phyloP scores from a whole-genome alignment of 1,140 invertebrate genomes.

The Onthophagus taurus region DNA sequence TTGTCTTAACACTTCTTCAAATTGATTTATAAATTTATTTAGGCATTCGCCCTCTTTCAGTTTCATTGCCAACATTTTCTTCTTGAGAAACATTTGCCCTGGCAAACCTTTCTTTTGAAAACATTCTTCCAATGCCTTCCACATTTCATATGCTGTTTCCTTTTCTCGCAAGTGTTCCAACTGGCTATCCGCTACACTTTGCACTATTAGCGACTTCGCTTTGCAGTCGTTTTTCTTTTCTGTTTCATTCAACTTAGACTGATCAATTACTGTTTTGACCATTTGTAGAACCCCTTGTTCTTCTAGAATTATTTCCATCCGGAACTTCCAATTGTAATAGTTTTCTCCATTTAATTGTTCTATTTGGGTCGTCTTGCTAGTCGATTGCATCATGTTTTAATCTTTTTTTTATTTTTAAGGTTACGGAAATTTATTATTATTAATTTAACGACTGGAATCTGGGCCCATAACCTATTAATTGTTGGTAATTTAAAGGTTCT shows the following conservation, averaged over 20 bases:
- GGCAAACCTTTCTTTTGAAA: constrained; percentile 18
- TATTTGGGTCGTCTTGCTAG: no score
- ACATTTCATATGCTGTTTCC: constrained; percentile 15
- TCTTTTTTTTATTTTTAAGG: no score
- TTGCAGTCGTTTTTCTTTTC: constrained; percentile 5
- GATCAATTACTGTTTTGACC: constrained; percentile 7
- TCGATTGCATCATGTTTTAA: no score
- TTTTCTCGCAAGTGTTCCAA: constrained; percentile 11
- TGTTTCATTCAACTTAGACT: background rate
- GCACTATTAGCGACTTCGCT: constrained; percentile 13
- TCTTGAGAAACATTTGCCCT: constrained; percentile 15
- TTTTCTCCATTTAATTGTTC: constrained; percentile 10
- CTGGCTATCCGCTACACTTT: constrained; percentile 15
- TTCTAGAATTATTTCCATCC: constrained; percentile 14
- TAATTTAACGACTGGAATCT: no score
- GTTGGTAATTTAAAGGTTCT: no score
- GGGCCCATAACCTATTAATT: no score
- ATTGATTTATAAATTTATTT: constrained; percentile 16
- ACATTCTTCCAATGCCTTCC: constrained; percentile 12
- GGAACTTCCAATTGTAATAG: constrained; percentile 16
- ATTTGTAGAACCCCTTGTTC: constrained; percentile 14
- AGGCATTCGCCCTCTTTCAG: constrained; percentile 16
- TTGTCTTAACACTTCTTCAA: constrained; percentile 17
- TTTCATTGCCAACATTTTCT: constrained; percentile 16
- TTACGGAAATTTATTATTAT: no score